These are phyloP conservation scores for Mycteria americana DNA, from an alignment of 2,797 vertebrate genomes.

Conservation along the genomic window DNA sequence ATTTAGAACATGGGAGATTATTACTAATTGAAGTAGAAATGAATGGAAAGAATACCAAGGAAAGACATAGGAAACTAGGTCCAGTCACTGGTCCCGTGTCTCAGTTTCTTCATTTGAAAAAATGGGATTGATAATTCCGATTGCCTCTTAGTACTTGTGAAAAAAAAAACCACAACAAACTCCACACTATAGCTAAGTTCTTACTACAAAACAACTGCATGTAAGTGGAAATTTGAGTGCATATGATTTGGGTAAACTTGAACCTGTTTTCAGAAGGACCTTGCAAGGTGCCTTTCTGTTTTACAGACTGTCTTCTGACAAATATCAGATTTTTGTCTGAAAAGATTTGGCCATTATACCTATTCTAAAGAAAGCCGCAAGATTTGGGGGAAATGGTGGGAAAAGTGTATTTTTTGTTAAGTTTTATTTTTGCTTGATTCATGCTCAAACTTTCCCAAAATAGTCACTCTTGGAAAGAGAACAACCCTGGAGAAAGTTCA, in stretches of 20 bases:
- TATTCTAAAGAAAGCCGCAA: not conserved
- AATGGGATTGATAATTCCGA: not conserved
- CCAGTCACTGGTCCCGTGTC: not conserved
- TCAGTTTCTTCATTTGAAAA: not conserved
- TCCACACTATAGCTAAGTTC: not conserved
- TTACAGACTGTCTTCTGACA: not conserved
- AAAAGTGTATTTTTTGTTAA: constrained; percentile 7
- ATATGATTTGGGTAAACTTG: not conserved
- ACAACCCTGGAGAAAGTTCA: constrained; percentile 39
- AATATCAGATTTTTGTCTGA: not conserved
- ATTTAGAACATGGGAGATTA: not conserved
- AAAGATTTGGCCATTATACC: not conserved
- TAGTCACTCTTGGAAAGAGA: constrained; percentile 46
- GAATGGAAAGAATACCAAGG: not conserved
- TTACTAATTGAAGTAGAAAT: not conserved
- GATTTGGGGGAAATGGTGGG: constrained; percentile 16
- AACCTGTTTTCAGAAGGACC: not conserved
- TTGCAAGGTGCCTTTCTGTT: not conserved
- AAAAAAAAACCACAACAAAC: not conserved
- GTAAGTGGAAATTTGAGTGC: not conserved
- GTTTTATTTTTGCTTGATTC: constrained; percentile 14
- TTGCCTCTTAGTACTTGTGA: not conserved
- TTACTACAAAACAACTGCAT: not conserved
- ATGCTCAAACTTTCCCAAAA: constrained; percentile 46
- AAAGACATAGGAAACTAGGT: not conserved